Evolutionary conservation across 2,797 vertebrate species (phyloP), one percentile per base, ranked within the genome.

Genomic region (Dromococcyx pavoninus): DNA sequence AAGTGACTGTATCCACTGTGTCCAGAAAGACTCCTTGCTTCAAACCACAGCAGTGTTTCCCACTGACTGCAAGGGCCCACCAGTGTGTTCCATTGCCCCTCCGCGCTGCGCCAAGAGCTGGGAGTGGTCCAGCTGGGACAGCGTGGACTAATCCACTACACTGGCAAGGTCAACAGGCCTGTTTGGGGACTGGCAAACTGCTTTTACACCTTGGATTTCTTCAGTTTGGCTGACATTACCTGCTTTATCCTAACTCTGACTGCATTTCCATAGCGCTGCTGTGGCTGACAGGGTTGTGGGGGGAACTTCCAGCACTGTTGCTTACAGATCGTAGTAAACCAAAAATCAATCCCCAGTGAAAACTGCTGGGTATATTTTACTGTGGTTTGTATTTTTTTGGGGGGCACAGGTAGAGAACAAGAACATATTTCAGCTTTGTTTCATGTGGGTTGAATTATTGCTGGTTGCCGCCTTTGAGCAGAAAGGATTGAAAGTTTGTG

Each of bases 1-100:
- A 83, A 84, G n/a, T 48, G 2, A 1, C 21, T 2, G 0, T 3
- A 32, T 32, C 71, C 24, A 14, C 8, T 0, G 0, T 19, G 27
- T 51, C 37, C 67, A 44, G 67, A 9, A 54, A n/a, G n/a, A 51
- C 4, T 7, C 17, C 17, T 67, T 25, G 32, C 32, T 81, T 64
- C 77, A 28, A 56, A 50, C 19, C 24, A 7, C 0, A 2, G 17
- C 4, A 7, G 8, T 19, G 16, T 39, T 32, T 58, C 43, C 43
- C 56, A 56, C 53, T 50, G 78, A 1, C 33, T 23, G 46, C 50
- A 5, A 3, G 18, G 78, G 3, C 39, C 7, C 1, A 5, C 53
- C 70, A 5, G 32, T 15, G 5, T 2, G 1, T 8, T 19, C 4
- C 44, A 0, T 0, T 35, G 39, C 4, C 14, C 21, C 18, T 43